A percentile compares a stretch with the other conserved stretches of the same genome.
These are phyloP conservation scores for Myotis lucifugus DNA, from an alignment of 2,113 vertebrate species.

Conservation along the genomic window DNA sequence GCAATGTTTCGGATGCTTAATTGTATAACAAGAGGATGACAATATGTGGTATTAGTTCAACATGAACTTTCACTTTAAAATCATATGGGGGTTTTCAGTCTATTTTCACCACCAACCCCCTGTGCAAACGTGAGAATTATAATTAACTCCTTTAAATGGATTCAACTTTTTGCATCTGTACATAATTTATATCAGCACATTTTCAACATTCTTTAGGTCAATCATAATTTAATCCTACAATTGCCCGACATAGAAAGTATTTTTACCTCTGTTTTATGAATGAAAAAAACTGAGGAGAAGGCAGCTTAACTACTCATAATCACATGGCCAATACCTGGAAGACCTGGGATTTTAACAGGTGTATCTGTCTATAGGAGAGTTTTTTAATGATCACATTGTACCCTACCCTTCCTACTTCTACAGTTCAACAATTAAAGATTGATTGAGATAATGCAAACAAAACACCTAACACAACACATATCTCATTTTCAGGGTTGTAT, in stretches of 20 bases:
- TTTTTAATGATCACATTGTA: neutral
- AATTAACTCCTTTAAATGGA: neutral
- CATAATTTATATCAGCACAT: neutral
- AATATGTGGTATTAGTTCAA: neutral
- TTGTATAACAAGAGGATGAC: neutral
- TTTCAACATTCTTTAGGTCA: neutral
- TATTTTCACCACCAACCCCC: neutral
- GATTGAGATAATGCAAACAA: neutral
- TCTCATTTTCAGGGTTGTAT: neutral
- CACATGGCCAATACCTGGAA: neutral
- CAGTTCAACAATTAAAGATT: neutral
- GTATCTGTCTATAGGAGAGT: neutral
- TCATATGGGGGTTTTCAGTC: neutral
- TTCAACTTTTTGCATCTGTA: neutral
- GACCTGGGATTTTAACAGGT: neutral
- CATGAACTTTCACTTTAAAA: neutral
- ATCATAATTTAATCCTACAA: neutral
- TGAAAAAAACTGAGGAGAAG: neutral
- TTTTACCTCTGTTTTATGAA: neutral
- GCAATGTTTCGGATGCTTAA: neutral
- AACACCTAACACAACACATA: neutral
- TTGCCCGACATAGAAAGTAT: neutral
- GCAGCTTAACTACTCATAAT: neutral
- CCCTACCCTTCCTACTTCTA: neutral
- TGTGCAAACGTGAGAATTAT: neutral